Conservation (phyloP, 2,797 vertebrate genomes). For the Hipposideros larvatus region DNA sequence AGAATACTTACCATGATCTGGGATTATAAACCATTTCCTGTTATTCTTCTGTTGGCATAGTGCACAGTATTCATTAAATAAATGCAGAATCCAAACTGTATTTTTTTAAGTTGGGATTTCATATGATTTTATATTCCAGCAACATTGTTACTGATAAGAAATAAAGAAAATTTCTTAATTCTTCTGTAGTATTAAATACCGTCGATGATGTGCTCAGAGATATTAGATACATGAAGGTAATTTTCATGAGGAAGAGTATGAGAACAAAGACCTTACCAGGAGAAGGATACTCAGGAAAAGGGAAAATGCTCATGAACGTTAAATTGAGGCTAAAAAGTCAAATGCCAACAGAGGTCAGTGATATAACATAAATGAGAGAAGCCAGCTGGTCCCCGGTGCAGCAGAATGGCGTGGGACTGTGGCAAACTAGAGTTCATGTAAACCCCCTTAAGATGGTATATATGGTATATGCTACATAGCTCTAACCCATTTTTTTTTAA, state of each 20-base stretch:
- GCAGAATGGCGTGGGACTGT: no score
- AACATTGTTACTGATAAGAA: neutral
- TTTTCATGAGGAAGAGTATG: slow-evolving; percentile 9
- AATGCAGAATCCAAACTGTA: slow-evolving; percentile 23
- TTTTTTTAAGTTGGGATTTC: neutral
- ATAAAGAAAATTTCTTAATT: neutral
- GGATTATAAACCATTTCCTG: slow-evolving; percentile 62
- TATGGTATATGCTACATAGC: no score
- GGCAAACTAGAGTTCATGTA: neutral
- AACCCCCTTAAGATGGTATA: neutral
- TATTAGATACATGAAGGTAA: neutral
- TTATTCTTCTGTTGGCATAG: slow-evolving; percentile 55
- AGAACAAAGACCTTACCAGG: neutral
- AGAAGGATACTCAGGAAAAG: neutral
- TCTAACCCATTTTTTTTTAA: neutral
- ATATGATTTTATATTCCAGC: neutral
- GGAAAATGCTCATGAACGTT: neutral
- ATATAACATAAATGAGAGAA: neutral
- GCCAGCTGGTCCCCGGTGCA: neutral
- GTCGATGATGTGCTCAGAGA: neutral
- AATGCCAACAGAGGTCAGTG: neutral
- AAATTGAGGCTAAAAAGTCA: neutral
- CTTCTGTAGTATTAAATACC: neutral
- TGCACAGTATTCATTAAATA: slow-evolving; percentile 50
- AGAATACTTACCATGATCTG: slow-evolving; percentile 7